A percentile compares a stretch with the other conserved stretches of the same genome.
phyloP scores from a whole-genome alignment of 2,113 vertebrate species.

The Lophotis ruficrista region DNA sequence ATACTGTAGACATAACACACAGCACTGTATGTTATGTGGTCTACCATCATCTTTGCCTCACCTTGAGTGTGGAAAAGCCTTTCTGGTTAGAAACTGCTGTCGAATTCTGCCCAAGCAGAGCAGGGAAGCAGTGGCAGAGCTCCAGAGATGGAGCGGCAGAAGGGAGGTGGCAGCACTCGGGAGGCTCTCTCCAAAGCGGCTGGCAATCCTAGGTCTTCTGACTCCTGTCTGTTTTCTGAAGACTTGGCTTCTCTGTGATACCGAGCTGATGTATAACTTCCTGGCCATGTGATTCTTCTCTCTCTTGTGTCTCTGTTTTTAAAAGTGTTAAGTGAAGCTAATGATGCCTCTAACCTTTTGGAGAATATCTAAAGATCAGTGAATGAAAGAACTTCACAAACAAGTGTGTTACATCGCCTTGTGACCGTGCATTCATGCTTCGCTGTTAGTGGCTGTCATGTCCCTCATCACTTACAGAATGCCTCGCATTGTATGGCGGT shows the following conservation, averaged over 20 bases:
- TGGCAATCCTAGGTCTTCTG: background rate
- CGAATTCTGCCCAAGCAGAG: background rate
- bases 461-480: background rate
- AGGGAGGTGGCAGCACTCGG: background rate
- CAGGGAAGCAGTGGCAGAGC: background rate
- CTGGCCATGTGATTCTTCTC: background rate
- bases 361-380: background rate
- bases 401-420: background rate
- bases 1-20: no score
- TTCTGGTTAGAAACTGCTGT: background rate
- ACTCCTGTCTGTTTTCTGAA: background rate
- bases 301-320: background rate
- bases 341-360: background rate
- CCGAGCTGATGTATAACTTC: background rate
- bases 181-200: background rate
- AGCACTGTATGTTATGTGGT: background rate
- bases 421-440: background rate
- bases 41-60: background rate
- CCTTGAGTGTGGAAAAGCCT: background rate
- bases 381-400: background rate
- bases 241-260: background rate
- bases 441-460: background rate
- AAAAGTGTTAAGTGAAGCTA: background rate
- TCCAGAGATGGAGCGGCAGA: background rate
- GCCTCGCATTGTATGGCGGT: background rate